Conservation (phyloP, 2,888 invertebrate species). For the Plagodis pulveraria region DNA sequence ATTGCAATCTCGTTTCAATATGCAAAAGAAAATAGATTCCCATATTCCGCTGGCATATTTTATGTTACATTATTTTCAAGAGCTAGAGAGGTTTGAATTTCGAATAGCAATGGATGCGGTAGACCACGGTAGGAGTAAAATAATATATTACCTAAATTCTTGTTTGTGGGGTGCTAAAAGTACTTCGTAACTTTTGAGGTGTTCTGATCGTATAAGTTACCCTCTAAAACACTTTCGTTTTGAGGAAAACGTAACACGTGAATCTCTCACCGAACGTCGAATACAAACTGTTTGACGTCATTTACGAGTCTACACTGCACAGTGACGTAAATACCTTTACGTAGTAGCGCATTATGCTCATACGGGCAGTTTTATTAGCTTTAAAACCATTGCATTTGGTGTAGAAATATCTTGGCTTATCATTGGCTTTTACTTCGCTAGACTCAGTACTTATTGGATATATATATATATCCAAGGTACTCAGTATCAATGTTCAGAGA, state of each 20-base stretch:
- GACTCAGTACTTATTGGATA: too few species aligned
- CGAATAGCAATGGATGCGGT: neutral
- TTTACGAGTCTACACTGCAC: conserved; percentile 11
- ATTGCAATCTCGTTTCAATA: conserved; percentile 43
- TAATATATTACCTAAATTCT: neutral
- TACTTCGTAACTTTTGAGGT: conserved; percentile 20
- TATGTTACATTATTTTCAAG: conserved; percentile 7
- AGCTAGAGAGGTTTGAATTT: neutral
- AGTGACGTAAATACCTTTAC: conserved; percentile 21
- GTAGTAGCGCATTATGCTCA: conserved; percentile 22
- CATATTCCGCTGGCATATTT: conserved; percentile 30
- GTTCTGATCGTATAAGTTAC: conserved; percentile 17
- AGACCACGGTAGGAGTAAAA: too few species aligned
- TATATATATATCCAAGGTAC: too few species aligned
- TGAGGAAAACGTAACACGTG: conserved; percentile 12
- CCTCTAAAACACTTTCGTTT: conserved; percentile 9
- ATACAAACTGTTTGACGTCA: conserved; percentile 19
- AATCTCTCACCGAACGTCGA: conserved; percentile 14
- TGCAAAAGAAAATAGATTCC: conserved; percentile 32
- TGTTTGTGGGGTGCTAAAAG: conserved; percentile 4
- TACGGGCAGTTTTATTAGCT: conserved; percentile 21
- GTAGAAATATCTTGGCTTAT: conserved; percentile 19
- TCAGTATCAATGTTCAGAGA: too few species aligned
- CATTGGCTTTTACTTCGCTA: conserved; percentile 12
- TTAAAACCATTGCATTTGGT: conserved; percentile 18